Evolutionary conservation across 2,888 invertebrate genomes (phyloP), one percentile per base, ranked within the genome.

Genomic region (Euspilapteryx auroguttella): DNA sequence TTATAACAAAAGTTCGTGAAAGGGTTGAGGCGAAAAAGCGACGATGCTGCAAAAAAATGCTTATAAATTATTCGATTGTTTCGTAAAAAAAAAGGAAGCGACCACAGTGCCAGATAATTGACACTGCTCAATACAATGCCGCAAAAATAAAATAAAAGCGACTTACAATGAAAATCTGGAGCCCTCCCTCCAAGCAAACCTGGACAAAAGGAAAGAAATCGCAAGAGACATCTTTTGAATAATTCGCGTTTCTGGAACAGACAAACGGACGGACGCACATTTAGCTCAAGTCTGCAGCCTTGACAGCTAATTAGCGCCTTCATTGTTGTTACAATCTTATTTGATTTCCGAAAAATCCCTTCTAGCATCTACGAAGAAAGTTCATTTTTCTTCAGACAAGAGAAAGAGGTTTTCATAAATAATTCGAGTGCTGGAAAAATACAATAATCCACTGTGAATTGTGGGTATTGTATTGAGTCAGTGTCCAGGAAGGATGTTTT

Each of bases 401-500:
- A 27, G 29, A 31, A 35, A 37, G 51, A 56, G 55, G 58, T 55
- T 65, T 68, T 63, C 68, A 71, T 66, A 64, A 62, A 65, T 62
- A 66, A 65, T 64, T 65, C 47, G 58, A 64, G 61, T 59, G 53
- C 51, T 61, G 64, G 62, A 75, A 73, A 71, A 73, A 75, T 71
- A 69, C 59, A 71, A 73, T 73, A 73, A 75, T 69, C 65, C 56
- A 48, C 49, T 49, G 46, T 61, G 69, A 71, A 71, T 69, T 47
- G 58, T 44, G 47, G 49, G 49, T 42, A 69, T 75, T 75, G 75
- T 75, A 66, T 69, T 63, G 65, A 66, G 58, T 53, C 66, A 61
- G 64, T 73, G 75, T 75, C 73, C 73, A 75, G 71, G 69, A 73
- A 71, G 69, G 58, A 59, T 69, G 61, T 58, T 69, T 65, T 62